phyloP scores from a whole-genome alignment of 2,888 invertebrate species.

The Drosophila meridiana region DNA sequence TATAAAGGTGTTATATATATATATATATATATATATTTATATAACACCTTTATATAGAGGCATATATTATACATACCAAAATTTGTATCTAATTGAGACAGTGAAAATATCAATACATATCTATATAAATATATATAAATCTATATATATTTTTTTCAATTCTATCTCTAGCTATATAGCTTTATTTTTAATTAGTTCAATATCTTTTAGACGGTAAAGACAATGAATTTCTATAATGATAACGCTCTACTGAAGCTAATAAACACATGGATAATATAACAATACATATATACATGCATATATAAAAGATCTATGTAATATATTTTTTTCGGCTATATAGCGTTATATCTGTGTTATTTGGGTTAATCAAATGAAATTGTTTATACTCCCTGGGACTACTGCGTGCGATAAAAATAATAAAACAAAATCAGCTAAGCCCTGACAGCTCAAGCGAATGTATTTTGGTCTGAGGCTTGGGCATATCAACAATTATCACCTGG shows the following conservation, averaged over 20 bases:
- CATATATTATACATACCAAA: too few species aligned
- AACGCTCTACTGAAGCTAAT: not conserved
- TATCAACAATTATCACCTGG: slow-evolving; percentile 35
- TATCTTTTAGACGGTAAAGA: too few species aligned
- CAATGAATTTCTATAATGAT: not conserved
- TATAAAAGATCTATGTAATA: too few species aligned
- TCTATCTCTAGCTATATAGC: too few species aligned
- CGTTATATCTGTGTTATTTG: not conserved
- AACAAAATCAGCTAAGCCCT: not conserved
- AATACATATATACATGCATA: too few species aligned
- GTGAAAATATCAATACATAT: not conserved
- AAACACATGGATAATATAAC: not conserved
- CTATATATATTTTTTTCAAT: not conserved
- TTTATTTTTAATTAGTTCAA: too few species aligned
- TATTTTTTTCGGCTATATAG: not conserved
- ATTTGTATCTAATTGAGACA: too few species aligned
- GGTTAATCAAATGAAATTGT: not conserved
- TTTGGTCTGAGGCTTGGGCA: slow-evolving; percentile 1
- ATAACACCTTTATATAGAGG: too few species aligned
- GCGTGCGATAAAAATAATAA: not conserved
- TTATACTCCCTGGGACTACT: not conserved
- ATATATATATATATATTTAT: too few species aligned
- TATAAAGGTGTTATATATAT: too few species aligned
- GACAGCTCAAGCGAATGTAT: not conserved
- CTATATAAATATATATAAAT: not conserved